phyloP scores from a whole-genome alignment of 1,140 invertebrate genomes.

The Camponotus pennsylvanicus region DNA sequence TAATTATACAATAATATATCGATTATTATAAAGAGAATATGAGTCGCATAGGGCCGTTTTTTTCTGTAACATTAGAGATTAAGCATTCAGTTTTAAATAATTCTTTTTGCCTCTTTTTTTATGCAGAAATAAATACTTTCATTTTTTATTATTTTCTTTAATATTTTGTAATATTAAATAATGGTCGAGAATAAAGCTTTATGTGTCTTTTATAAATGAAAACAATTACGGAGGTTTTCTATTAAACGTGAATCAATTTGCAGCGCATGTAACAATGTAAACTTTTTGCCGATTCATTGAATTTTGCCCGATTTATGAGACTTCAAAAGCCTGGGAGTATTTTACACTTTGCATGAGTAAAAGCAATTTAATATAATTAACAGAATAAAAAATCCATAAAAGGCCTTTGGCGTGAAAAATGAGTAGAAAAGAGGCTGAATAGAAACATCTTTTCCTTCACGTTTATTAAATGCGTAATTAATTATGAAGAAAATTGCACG shows the following conservation, averaged over 20 bases:
- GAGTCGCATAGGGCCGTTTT: neutral
- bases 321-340: neutral
- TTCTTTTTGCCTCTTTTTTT: neutral
- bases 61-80: neutral
- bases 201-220: neutral
- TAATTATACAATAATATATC: neutral
- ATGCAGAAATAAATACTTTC: neutral
- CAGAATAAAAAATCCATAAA: slow-evolving; percentile 22
- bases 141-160: neutral
- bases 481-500: neutral
- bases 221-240: neutral
- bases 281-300: slow-evolving; percentile 17
- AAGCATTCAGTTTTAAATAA: neutral
- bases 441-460: neutral
- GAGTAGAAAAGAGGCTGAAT: neutral
- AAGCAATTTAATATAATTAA: slow-evolving; percentile 28
- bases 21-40: neutral
- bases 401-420: slow-evolving; percentile 16
- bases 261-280: neutral
- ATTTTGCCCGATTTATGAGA: slow-evolving; percentile 16
- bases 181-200: neutral
- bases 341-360: slow-evolving; percentile 7
- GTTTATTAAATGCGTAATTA: slow-evolving; percentile 19
- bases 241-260: neutral
- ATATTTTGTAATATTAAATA: neutral